A percentile compares a stretch with the other conserved stretches of the same genome.
These are phyloP conservation scores for Heliconius himera DNA, from an alignment of 1,140 invertebrate genomes.

Conservation along the genomic window DNA sequence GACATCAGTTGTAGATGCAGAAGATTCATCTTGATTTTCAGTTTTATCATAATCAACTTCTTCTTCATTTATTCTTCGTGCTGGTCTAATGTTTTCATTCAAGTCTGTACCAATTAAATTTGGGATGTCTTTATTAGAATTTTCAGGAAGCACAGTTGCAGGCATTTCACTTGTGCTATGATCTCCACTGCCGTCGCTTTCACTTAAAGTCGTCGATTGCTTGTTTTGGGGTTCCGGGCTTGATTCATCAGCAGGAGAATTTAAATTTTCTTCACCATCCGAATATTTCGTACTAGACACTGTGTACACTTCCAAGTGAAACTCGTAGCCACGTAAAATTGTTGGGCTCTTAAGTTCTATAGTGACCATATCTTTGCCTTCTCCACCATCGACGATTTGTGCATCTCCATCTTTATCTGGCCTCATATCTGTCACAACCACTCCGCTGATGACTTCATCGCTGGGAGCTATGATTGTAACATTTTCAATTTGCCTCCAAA, in stretches of 20 bases:
- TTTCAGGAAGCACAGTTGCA: background rate
- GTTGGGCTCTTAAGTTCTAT: conserved; percentile 71
- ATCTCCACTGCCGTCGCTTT: conserved; percentile 17
- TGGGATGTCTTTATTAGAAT: background rate
- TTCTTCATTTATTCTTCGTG: background rate
- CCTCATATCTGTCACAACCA: conserved; percentile 61
- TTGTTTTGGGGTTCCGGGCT: background rate
- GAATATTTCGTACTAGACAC: conserved; percentile 29
- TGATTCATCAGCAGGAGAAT: background rate
- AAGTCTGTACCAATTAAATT: background rate
- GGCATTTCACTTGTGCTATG: conserved; percentile 4
- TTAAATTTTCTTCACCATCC: conserved; percentile 29
- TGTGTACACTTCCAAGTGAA: conserved; percentile 61
- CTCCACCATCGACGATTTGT: conserved; percentile 61
- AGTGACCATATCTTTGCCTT: conserved; percentile 61
- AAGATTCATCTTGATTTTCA: background rate
- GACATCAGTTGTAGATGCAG: background rate
- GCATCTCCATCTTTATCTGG: conserved; percentile 67
- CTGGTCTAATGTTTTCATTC: background rate
- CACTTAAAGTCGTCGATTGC: conserved; percentile 18
- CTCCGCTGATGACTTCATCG: conserved; percentile 58
- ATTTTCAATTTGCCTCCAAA: conserved; percentile 65
- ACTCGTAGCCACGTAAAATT: conserved; percentile 65
- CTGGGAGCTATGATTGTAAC: conserved; percentile 58
- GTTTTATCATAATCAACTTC: background rate